Conservation (phyloP, 2,888 invertebrate species). For the Megaustenia siamemsis region DNA sequence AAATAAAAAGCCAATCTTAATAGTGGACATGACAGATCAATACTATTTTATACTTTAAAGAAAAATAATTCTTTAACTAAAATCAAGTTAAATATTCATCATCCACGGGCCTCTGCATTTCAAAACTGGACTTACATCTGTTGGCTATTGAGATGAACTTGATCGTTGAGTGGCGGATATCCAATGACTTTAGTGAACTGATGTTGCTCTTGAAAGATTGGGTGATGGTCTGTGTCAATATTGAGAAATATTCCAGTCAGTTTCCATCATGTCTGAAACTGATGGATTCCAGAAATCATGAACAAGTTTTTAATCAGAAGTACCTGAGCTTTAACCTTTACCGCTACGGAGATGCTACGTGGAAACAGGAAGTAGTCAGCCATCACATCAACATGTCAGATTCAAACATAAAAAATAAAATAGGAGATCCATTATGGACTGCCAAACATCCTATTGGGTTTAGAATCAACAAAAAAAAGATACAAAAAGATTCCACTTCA, state of each 20-base stretch:
- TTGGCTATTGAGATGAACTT: constrained; percentile 30
- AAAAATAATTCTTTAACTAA: constrained; percentile 10
- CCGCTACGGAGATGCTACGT: constrained; percentile 34
- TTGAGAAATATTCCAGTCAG: constrained; percentile 44
- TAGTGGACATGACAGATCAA: too few relatives aligned
- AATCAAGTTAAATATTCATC: constrained; percentile 50
- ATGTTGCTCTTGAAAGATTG: constrained; percentile 50
- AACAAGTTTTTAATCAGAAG: constrained; percentile 25
- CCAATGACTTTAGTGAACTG: constrained; percentile 52
- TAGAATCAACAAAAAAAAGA: constrained; percentile 21
- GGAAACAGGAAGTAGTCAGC: constrained; percentile 45
- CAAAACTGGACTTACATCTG: constrained; percentile 54
- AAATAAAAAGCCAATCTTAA: too few relatives aligned
- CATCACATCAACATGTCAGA: constrained; percentile 16
- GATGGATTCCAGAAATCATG: not conserved
- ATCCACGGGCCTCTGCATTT: constrained; percentile 44
- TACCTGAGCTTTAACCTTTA: constrained; percentile 39
- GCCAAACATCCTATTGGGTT: constrained; percentile 1
- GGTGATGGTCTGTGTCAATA: constrained; percentile 43
- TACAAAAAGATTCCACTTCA: constrained; percentile 5
- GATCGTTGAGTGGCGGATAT: constrained; percentile 52
- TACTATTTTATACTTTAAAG: too few relatives aligned
- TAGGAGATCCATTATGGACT: not conserved
- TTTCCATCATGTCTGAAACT: not conserved
- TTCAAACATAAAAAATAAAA: not conserved